phyloP scores from a whole-genome alignment of 2,888 invertebrate genomes.

The Byasa hedistus region DNA sequence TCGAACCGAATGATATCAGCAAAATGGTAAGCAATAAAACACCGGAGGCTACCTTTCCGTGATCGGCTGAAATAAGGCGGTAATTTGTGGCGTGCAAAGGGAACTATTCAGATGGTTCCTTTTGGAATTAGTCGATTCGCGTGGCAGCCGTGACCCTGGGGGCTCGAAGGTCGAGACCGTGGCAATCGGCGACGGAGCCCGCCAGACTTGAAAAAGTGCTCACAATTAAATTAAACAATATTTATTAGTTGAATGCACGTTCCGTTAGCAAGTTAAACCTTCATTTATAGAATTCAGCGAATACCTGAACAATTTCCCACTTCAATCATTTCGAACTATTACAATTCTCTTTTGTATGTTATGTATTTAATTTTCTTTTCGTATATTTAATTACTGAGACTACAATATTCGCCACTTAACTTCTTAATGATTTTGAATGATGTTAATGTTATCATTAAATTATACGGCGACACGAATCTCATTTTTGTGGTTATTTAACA shows the following conservation, averaged over 20 bases:
- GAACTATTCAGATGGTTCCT: conserved; percentile 46
- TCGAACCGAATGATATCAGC: neutral
- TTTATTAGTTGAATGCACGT: conserved; percentile 28
- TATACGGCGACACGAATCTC: conserved; percentile 5
- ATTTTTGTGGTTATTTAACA: neutral
- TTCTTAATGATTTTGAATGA: conserved; percentile 8
- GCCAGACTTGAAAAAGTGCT: conserved; percentile 31
- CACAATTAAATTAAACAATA: conserved; percentile 24
- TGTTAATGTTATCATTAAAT: conserved; percentile 30
- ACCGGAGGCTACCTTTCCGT: conserved; percentile 36
- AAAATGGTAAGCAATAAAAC: neutral
- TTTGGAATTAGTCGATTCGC: conserved; percentile 54
- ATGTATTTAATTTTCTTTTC: neutral
- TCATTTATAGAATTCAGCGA: conserved; percentile 1
- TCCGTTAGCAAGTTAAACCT: neutral
- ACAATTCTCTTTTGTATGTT: neutral
- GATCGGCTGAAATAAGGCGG: conserved; percentile 44
- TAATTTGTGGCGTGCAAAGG: conserved; percentile 53
- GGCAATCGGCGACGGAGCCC: conserved; percentile 59
- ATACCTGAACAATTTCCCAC: neutral
- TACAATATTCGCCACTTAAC: neutral
- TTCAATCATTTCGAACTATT: neutral
- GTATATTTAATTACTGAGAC: neutral
- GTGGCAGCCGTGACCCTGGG: conserved; percentile 57
- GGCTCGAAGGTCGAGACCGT: conserved; percentile 58